phyloP scores from a whole-genome alignment of 2,113 vertebrate genomes.

The Struthio camelus region DNA sequence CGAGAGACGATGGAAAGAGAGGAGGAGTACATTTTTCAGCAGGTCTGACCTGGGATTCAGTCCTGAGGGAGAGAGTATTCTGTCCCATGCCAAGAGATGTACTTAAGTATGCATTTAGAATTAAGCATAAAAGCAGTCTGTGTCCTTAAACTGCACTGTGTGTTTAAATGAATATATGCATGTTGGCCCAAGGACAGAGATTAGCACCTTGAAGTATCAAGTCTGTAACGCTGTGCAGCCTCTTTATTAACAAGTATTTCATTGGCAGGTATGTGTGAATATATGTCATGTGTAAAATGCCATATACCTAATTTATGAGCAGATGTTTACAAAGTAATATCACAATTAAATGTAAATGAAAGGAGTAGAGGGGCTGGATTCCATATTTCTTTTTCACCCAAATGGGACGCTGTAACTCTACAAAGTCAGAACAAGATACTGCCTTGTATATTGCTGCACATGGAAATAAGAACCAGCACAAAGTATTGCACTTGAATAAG shows the following conservation, averaged over 20 bases:
- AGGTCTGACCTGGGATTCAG: not conserved
- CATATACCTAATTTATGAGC: not conserved
- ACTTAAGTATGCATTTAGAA: not conserved
- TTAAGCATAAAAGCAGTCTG: not conserved
- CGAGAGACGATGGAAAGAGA: not conserved
- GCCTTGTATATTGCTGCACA: not conserved
- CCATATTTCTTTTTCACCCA: not conserved
- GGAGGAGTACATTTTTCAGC: not conserved
- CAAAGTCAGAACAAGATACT: not conserved
- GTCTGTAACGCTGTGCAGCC: not conserved
- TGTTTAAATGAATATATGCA: not conserved
- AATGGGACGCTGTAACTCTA: not conserved
- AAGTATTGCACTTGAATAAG: not conserved
- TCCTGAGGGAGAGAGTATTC: not conserved
- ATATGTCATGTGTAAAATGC: not conserved
- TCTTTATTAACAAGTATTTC: not conserved
- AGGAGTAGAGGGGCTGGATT: not conserved
- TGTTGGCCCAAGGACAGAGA: not conserved
- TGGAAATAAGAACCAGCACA: not conserved
- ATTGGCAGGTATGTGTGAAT: not conserved
- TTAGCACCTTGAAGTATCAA: not conserved
- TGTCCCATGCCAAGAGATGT: not conserved
- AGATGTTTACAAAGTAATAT: not conserved
- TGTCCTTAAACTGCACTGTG: not conserved
- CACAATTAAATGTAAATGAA: not conserved